phyloP scores from a whole-genome alignment of 2,797 vertebrate species.

The Tamandua tetradactyla region DNA sequence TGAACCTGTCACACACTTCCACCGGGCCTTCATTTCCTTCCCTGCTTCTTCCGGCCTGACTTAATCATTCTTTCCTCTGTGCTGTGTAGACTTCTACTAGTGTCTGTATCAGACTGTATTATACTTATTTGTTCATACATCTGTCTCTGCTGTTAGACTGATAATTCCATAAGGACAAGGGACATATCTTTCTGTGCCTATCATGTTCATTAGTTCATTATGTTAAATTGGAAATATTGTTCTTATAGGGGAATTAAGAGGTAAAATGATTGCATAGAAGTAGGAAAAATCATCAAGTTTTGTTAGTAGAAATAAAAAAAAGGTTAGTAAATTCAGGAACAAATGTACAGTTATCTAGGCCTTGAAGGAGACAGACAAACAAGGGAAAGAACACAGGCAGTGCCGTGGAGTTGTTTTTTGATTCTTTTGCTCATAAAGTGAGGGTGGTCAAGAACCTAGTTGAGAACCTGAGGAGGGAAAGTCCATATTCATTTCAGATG shows the following conservation, averaged over 20 bases:
- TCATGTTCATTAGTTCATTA: not conserved
- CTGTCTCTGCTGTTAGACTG: not conserved
- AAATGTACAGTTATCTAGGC: not conserved
- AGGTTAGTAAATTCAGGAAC: constrained; percentile 6
- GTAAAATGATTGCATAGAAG: not conserved
- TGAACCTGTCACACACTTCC: not conserved
- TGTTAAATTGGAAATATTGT: not conserved
- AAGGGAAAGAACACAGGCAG: not conserved
- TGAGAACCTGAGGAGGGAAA: not conserved
- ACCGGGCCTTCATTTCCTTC: not conserved
- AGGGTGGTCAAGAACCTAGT: not conserved
- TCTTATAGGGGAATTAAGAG: not conserved
- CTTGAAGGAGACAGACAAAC: not conserved
- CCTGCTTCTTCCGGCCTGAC: not conserved
- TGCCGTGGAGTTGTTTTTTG: not conserved
- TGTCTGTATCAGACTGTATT: not conserved
- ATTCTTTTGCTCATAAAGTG: not conserved
- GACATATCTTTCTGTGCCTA: not conserved
- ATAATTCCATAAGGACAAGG: not conserved
- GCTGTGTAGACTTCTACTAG: not conserved
- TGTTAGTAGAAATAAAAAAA: not conserved
- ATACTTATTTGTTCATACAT: not conserved
- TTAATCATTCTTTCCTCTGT: not conserved
- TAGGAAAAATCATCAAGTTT: not conserved
- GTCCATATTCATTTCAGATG: not conserved